Percentiles rank a stretch among this genome's conserved stretches.
These are phyloP conservation scores for Marmota flaviventris DNA, from an alignment of 2,113 vertebrate species.

Conservation along the genomic window DNA sequence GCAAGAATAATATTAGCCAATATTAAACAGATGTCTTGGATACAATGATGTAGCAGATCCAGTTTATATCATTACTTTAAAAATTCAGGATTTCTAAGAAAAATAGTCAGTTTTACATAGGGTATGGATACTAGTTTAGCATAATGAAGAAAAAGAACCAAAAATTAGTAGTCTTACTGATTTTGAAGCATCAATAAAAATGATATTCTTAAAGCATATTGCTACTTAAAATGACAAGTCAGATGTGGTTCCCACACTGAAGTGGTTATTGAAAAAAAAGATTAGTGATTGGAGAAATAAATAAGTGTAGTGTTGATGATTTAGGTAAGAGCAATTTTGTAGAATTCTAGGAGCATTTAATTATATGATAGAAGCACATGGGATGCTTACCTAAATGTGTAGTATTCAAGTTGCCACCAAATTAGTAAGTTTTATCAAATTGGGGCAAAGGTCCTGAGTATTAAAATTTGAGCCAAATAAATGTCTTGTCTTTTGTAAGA, in stretches of 20 bases:
- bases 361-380: neutral
- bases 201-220: slow-evolving; percentile 15
- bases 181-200: neutral
- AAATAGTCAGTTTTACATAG: slow-evolving; percentile 37
- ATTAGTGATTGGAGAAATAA: neutral
- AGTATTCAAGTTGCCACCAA: neutral
- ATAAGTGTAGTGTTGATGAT: neutral
- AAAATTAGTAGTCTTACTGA: neutral
- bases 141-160: neutral
- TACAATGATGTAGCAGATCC: neutral
- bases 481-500: neutral
- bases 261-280: neutral
- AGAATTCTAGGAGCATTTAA: neutral
- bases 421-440: neutral
- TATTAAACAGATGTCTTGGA: slow-evolving; percentile 83
- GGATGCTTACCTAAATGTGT: neutral
- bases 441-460: neutral
- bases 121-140: slow-evolving; percentile 55
- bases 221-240: slow-evolving; percentile 12
- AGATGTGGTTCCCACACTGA: neutral
- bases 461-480: neutral
- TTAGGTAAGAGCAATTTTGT: slow-evolving; percentile 4
- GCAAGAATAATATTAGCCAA: slow-evolving; percentile 79
- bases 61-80: slow-evolving; percentile 63
- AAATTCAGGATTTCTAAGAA: slow-evolving; percentile 64